Evolutionary conservation across 2,888 invertebrate genomes (phyloP), one percentile per base, ranked within the genome.

Genomic region (Drosophila leonis): DNA sequence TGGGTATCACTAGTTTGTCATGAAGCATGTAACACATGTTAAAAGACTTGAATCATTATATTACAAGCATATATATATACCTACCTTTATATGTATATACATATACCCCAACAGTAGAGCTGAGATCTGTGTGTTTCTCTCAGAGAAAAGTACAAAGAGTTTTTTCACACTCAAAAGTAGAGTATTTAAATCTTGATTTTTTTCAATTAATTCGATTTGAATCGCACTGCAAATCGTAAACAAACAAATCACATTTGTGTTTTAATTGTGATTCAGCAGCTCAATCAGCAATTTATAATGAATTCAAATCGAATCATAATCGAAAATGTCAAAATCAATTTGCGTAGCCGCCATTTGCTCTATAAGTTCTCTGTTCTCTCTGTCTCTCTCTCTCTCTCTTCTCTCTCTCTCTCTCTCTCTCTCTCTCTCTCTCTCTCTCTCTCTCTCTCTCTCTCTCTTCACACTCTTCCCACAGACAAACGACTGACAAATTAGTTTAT

Each of bases 261-360:
- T n/a, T 29, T 12, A 60, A 37, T 18, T 18, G 24, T 68, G 48
- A 62, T 44, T 64, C 27, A 64, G n/a, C n/a, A 54, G 35, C 33
- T 55, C 55, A 48, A 67, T 67, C 46, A 65, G 29, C n/a, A 35
- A 72, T 78, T 78, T 73, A 78, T 67, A 46, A 59, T 49, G 10
- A 64, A 51, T 33, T 83, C 56, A 64, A 49, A 44, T 83, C 54
- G 64, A 72, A 83, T 64, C 44, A 37, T 64, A 74, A 66, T 70
- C 59, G 31, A 57, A 54, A 68, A 20, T 68, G 83, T 65, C 76
- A 24, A 62, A 49, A 56, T 35, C 61, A 74, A 68, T 65, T 84
- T 70, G 66, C 41, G 39, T 42, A 48, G 35, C 55, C 20, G 59
- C 52, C 74, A 65, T 41, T 24, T 62, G 18, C 37, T 37, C 15